These are phyloP conservation scores for Lethrus apterus DNA, from an alignment of 1,140 invertebrate species.

Conservation along the genomic window DNA sequence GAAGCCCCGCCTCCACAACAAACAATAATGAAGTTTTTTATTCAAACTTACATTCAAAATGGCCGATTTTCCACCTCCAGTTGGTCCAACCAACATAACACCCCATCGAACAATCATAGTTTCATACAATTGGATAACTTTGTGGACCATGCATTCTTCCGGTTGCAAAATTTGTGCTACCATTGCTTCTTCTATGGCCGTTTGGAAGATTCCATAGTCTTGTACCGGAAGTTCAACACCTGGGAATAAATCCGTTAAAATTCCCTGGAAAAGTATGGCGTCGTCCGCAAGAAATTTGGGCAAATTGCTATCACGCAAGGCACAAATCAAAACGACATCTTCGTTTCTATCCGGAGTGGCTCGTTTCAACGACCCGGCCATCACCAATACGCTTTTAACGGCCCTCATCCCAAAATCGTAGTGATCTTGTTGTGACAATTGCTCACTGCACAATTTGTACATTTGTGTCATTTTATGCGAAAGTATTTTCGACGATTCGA, in stretches of 20 bases:
- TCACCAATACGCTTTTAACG: constrained; percentile 64
- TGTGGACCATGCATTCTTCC: constrained; percentile 58
- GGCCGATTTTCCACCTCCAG: constrained; percentile 73
- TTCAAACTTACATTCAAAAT: constrained; percentile 54
- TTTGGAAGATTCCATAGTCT: constrained; percentile 67
- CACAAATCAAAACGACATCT: constrained; percentile 71
- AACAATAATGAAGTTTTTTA: no score
- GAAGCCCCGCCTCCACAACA: no score
- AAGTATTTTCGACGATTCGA: constrained; percentile 76
- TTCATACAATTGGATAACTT: constrained; percentile 81
- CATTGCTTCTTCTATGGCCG: constrained; percentile 49
- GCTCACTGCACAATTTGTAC: constrained; percentile 88
- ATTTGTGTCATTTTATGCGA: constrained; percentile 87
- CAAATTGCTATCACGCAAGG: constrained; percentile 83
- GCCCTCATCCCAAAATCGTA: constrained; percentile 90
- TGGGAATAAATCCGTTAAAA: constrained; percentile 85
- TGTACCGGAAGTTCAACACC: constrained; percentile 68
- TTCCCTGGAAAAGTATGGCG: constrained; percentile 73
- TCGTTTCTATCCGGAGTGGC: constrained; percentile 74
- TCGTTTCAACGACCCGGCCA: constrained; percentile 82
- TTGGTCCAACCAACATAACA: constrained; percentile 88
- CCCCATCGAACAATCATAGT: constrained; percentile 90
- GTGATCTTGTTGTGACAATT: constrained; percentile 86
- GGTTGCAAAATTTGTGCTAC: constrained; percentile 51
- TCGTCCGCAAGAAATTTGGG: constrained; percentile 88